These are phyloP conservation scores for Myoxocephalus aenaeus DNA, from an alignment of 2,797 vertebrate genomes.

Conservation along the genomic window DNA sequence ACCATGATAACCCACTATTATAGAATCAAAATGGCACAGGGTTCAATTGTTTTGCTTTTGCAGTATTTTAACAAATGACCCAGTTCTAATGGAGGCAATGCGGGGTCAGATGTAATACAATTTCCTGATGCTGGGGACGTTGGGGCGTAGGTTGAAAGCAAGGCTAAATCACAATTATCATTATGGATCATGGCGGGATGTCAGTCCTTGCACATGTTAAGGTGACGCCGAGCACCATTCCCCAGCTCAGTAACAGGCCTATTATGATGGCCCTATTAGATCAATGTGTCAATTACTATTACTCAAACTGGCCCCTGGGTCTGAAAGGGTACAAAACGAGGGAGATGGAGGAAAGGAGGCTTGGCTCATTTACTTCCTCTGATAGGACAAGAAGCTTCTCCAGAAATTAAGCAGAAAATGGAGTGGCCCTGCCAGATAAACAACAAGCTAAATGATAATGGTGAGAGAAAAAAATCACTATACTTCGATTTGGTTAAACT, in stretches of 20 bases:
- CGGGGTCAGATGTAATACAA: constrained; percentile 84
- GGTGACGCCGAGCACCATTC: constrained; percentile 84
- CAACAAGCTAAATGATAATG: constrained; percentile 1
- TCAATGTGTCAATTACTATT: constrained; percentile 85
- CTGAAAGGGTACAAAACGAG: constrained; percentile 69
- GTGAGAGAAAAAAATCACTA: not conserved
- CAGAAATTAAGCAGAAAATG: constrained; percentile 51
- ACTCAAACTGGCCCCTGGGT: constrained; percentile 81
- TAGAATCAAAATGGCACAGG: constrained; percentile 83
- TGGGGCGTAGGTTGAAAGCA: constrained; percentile 85
- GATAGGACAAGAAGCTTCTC: constrained; percentile 60
- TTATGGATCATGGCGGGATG: constrained; percentile 87
- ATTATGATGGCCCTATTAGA: constrained; percentile 82
- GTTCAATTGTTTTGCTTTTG: constrained; percentile 84
- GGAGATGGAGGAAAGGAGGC: constrained; percentile 53
- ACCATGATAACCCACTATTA: constrained; percentile 84
- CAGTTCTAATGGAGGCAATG: constrained; percentile 86
- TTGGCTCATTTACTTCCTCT: constrained; percentile 66
- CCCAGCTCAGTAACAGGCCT: constrained; percentile 81
- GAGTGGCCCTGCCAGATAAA: constrained; percentile 24
- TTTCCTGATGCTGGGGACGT: constrained; percentile 83
- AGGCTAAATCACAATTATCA: constrained; percentile 89
- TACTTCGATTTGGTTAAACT: not conserved
- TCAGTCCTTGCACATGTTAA: constrained; percentile 86
- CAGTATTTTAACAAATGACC: constrained; percentile 88